Conservation (phyloP, 2,888 invertebrate species). For the Argyra leucocephala region DNA sequence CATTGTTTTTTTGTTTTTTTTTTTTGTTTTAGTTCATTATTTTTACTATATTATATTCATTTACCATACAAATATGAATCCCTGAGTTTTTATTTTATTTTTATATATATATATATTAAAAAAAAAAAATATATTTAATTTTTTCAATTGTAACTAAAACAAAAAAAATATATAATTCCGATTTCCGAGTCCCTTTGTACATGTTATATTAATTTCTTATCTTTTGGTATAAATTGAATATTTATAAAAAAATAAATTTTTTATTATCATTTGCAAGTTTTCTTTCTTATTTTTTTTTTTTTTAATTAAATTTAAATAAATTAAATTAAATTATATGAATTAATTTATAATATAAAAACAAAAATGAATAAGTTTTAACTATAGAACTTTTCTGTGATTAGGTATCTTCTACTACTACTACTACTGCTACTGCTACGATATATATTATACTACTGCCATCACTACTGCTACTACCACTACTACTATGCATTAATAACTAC, state of each 20-base stretch:
- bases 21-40: no score
- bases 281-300: neutral
- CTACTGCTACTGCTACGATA: no score
- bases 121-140: conserved; percentile 15
- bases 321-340: conserved; percentile 14
- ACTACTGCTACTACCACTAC: no score
- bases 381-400: neutral
- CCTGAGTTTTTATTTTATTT: no score
- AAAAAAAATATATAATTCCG: conserved; percentile 22
- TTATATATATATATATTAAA: conserved; percentile 7
- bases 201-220: conserved; percentile 16
- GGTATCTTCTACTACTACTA: neutral
- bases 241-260: neutral
- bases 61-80: neutral
- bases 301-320: no score
- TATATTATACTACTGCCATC: no score
- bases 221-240: conserved; percentile 14
- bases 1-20: no score
- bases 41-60: neutral
- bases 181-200: neutral
- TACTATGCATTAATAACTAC: no score
- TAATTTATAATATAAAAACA: neutral
- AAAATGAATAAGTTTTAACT: neutral
- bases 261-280: neutral
- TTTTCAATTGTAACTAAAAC: conserved; percentile 17